Evolutionary conservation across 2,113 vertebrate genomes (phyloP).

Genomic region (Bucco capensis): DNA sequence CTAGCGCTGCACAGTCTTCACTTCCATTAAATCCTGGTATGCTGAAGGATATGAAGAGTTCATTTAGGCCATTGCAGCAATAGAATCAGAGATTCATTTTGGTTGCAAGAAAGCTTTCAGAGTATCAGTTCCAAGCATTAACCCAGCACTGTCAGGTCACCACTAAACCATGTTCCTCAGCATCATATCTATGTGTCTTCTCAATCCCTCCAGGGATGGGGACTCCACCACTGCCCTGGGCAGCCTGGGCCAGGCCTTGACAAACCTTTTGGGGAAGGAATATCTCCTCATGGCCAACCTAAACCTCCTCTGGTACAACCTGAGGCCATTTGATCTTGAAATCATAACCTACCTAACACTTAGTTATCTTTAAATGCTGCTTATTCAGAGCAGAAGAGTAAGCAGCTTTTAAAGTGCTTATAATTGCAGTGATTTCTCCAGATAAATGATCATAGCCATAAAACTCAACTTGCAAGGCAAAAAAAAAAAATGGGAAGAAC

Average conservation of each 20-base stretch:
- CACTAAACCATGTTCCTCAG: background rate
- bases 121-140: background rate
- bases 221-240: background rate
- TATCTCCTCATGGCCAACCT: background rate
- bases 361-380: background rate
- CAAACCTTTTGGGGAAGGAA: background rate
- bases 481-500: background rate
- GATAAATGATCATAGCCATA: too few relatives aligned
- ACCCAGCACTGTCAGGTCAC: background rate
- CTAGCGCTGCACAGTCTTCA: slow-evolving; percentile 89
- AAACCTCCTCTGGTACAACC: background rate
- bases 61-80: background rate
- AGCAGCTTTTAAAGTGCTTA: background rate
- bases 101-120: background rate
- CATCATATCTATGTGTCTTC: background rate
- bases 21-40: slow-evolving; percentile 94
- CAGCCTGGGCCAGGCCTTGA: background rate
- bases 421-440: too few relatives aligned
- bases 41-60: slow-evolving; percentile 65
- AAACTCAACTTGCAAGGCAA: background rate
- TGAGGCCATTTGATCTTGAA: background rate
- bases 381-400: background rate
- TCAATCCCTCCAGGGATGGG: background rate
- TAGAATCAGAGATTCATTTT: background rate
- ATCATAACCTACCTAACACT: background rate